These are phyloP conservation scores for Drosophila busckii DNA, from an alignment of 1,140 invertebrate genomes.

Conservation along the genomic window DNA sequence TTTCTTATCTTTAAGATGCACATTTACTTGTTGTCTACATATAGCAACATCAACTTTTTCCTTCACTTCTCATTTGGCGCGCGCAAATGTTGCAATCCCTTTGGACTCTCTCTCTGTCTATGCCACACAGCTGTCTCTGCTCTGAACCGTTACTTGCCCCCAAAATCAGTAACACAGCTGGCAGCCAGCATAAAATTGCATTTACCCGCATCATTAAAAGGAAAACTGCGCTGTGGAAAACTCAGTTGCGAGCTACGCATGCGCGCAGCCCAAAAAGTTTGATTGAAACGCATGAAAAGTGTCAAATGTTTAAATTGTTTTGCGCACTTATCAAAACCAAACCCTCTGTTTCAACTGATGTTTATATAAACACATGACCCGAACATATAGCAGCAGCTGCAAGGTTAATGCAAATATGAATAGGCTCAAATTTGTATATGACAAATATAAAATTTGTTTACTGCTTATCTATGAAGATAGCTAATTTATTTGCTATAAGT, in stretches of 20 bases:
- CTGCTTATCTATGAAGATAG: too few species aligned
- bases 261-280: conserved; percentile 19
- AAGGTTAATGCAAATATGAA: too few species aligned
- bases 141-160: conserved; percentile 38
- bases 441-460: too few species aligned
- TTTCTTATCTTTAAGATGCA: conserved; percentile 38
- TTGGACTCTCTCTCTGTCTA: conserved; percentile 21
- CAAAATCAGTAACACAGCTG: conserved; percentile 37
- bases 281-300: conserved; percentile 43
- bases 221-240: conserved; percentile 45
- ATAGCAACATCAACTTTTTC: conserved; percentile 48
- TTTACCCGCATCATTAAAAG: conserved; percentile 61
- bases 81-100: conserved; percentile 71
- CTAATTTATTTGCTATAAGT: too few species aligned
- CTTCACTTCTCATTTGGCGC: too few species aligned
- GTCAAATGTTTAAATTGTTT: too few species aligned
- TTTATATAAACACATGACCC: too few species aligned
- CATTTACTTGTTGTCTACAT: conserved; percentile 39
- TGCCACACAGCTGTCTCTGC: conserved; percentile 36
- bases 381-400: too few species aligned
- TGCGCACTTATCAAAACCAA: too few species aligned
- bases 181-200: conserved; percentile 67
- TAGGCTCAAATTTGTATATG: too few species aligned
- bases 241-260: conserved; percentile 15
- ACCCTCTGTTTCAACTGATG: too few species aligned